Evolutionary conservation across 2,888 invertebrate species (phyloP).

Genomic region (Alsophila aescularia): DNA sequence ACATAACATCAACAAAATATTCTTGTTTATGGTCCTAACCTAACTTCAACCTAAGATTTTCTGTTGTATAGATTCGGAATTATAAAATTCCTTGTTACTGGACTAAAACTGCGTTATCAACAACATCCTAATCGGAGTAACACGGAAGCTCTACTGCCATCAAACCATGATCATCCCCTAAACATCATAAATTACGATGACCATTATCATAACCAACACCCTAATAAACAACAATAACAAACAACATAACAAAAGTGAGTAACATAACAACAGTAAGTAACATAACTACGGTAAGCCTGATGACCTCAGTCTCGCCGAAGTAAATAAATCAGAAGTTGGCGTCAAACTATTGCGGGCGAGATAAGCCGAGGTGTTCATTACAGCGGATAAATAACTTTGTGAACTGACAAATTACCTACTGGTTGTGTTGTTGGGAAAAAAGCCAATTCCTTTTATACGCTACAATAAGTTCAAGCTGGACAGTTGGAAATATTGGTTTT

Average conservation of each 20-base stretch:
- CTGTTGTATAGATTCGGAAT: too few species aligned
- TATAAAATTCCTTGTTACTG: too few species aligned
- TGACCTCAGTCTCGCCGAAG: conserved; percentile 49
- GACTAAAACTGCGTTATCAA: neutral
- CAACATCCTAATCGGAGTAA: neutral
- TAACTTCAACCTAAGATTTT: too few species aligned
- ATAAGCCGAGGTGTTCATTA: conserved; percentile 71
- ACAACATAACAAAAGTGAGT: conserved; percentile 14
- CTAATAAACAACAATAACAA: conserved; percentile 23
- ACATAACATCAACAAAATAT: too few species aligned
- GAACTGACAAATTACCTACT: conserved; percentile 21
- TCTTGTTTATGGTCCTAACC: too few species aligned
- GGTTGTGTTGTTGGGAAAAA: neutral
- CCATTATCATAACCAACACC: conserved; percentile 19
- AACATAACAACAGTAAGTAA: conserved; percentile 26
- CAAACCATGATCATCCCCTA: conserved; percentile 8
- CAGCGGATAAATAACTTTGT: conserved; percentile 65
- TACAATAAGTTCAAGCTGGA: too few species aligned
- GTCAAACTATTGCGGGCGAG: conserved; percentile 60
- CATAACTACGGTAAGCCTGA: conserved; percentile 32
- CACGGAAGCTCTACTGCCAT: neutral
- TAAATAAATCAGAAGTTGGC: conserved; percentile 70
- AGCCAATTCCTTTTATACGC: neutral
- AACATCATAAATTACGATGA: conserved; percentile 16
- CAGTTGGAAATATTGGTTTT: too few species aligned